phyloP scores from a whole-genome alignment of 2,888 invertebrate genomes.

The Strigamia transsilvanica region DNA sequence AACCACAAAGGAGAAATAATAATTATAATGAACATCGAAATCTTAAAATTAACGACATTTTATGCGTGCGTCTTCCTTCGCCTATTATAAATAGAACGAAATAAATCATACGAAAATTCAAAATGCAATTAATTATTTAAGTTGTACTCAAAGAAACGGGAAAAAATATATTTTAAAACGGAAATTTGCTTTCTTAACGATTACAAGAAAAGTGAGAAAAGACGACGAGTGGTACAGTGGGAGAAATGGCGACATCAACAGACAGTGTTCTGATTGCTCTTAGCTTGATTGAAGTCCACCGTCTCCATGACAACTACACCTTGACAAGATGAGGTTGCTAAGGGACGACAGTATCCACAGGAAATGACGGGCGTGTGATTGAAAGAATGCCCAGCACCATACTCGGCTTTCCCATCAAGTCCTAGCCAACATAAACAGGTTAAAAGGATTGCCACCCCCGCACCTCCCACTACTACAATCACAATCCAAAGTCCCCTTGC shows the following conservation, averaged over 20 bases:
- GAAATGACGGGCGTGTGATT: conserved; percentile 51
- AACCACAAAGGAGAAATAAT: conserved; percentile 26
- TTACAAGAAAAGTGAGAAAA: background rate
- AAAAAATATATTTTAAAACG: background rate
- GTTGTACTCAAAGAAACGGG: background rate
- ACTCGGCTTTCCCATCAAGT: background rate
- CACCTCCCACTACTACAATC: conserved; percentile 21
- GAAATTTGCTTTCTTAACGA: conserved; percentile 40
- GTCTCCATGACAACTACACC: conserved; percentile 24
- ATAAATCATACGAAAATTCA: conserved; percentile 6
- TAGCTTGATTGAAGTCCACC: conserved; percentile 40
- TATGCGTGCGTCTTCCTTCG: background rate
- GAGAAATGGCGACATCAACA: conserved; percentile 4
- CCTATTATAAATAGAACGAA: background rate
- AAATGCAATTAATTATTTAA: conserved; percentile 2
- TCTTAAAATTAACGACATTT: conserved; percentile 30
- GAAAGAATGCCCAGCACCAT: conserved; percentile 37
- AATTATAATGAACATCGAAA: conserved; percentile 16
- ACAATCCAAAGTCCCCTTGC: conserved; percentile 8
- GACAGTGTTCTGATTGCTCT: conserved; percentile 50
- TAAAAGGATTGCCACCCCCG: conserved; percentile 41
- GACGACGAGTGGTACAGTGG: background rate
- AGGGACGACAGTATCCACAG: conserved; percentile 34
- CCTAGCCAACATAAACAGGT: conserved; percentile 42
- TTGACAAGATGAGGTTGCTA: conserved; percentile 51